Conservation (phyloP, 2,113 vertebrate genomes). For the Elephantulus edwardii region DNA sequence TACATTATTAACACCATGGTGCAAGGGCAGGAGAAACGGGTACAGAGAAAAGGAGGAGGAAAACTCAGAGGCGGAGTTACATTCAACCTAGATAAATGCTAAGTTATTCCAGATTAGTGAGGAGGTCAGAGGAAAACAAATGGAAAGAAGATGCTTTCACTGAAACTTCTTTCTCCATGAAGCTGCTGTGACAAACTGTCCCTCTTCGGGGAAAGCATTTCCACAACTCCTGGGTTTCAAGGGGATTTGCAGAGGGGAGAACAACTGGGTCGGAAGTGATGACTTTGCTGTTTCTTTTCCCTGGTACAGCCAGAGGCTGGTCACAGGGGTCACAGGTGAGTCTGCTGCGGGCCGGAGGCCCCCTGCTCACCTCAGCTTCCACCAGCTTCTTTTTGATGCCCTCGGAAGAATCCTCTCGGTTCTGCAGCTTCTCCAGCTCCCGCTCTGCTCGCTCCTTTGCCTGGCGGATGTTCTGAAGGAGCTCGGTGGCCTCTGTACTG, state of each 20-base stretch:
- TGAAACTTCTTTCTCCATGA: not conserved
- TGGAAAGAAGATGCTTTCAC: not conserved
- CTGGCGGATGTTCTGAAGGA: constrained; percentile 93
- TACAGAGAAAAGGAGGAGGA: not conserved
- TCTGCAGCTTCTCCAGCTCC: constrained; percentile 94
- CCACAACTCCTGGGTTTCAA: not conserved
- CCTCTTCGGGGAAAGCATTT: not conserved
- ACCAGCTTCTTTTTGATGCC: constrained; percentile 94
- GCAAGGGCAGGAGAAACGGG: not conserved
- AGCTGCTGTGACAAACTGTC: not conserved
- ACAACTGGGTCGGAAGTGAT: not conserved
- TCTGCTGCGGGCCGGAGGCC: not conserved
- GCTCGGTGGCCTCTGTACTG: constrained; percentile 95
- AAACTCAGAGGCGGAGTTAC: not conserved
- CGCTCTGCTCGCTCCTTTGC: constrained; percentile 96
- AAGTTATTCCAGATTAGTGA: constrained; percentile 24
- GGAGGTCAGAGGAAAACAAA: constrained; percentile 32
- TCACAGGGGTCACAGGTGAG: not conserved
- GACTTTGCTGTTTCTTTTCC: not conserved
- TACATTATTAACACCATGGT: not conserved
- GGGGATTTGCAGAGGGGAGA: not conserved
- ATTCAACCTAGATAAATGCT: not conserved
- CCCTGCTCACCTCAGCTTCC: constrained; percentile 91
- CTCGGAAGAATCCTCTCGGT: constrained; percentile 94
- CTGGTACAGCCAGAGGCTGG: not conserved